phyloP scores from a whole-genome alignment of 2,888 invertebrate species.

The Zhuqinia jingwanae region DNA sequence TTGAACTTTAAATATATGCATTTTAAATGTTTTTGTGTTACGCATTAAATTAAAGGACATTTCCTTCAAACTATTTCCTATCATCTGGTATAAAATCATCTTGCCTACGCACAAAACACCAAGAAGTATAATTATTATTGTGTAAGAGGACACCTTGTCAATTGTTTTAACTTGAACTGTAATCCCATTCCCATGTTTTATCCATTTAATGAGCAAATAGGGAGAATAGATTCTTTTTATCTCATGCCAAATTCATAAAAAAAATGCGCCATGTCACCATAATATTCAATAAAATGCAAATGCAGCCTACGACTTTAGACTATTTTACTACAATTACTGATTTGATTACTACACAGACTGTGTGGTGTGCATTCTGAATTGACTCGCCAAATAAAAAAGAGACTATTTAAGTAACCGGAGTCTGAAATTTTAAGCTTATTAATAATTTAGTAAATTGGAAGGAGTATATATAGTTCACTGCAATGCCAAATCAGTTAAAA shows the following conservation, averaged over 20 bases:
- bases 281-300: background rate
- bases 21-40: background rate
- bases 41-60: background rate
- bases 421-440: slow-evolving; percentile 1
- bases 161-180: no score
- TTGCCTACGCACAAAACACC: no score
- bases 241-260: slow-evolving; percentile 10
- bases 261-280: background rate
- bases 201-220: no score
- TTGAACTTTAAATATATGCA: background rate
- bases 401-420: slow-evolving; percentile 1
- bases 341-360: no score
- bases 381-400: background rate
- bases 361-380: background rate
- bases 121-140: no score
- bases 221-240: background rate
- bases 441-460: no score
- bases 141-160: no score
- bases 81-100: background rate
- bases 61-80: slow-evolving; percentile 17
- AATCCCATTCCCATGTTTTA: no score
- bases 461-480: no score
- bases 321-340: no score
- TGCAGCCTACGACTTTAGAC: background rate
- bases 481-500: background rate